A percentile compares a stretch with the other conserved stretches of the same genome.
Evolutionary conservation across 2,113 vertebrate species (phyloP).

Genomic region (Monopterus albus): DNA sequence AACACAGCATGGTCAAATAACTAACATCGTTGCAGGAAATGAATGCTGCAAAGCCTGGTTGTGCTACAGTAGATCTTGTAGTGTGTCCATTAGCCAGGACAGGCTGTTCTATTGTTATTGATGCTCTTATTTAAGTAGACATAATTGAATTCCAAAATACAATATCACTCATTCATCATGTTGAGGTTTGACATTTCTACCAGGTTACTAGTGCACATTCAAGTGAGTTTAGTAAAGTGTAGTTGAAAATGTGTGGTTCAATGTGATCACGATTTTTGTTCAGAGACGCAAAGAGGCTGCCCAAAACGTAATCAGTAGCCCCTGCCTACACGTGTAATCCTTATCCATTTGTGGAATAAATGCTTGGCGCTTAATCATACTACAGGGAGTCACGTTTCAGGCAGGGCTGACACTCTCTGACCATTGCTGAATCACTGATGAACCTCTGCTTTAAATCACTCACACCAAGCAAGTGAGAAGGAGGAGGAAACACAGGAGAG

Average conservation of each 20-base stretch:
- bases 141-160: conserved; percentile 70
- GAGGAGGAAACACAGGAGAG: background rate
- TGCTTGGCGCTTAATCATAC: conserved; percentile 43
- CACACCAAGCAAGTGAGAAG: background rate
- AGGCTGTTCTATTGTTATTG: conserved; percentile 66
- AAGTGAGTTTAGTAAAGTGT: conserved; percentile 42
- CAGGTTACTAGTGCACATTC: conserved; percentile 59
- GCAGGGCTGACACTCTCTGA: conserved; percentile 22
- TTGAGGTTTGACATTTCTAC: conserved; percentile 68
- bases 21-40: conserved; percentile 34
- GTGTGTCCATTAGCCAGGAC: conserved; percentile 55
- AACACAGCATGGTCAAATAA: conserved; percentile 12
- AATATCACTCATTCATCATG: conserved; percentile 72
- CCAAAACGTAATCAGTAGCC: conserved; percentile 4
- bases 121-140: conserved; percentile 66
- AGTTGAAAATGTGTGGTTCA: conserved; percentile 5
- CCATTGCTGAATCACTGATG: conserved; percentile 38
- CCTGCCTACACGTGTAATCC: conserved; percentile 42
- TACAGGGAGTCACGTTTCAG: conserved; percentile 54
- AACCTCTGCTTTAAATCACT: conserved; percentile 24
- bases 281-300: background rate
- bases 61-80: conserved; percentile 28
- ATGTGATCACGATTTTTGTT: conserved; percentile 5
- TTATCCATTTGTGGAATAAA: conserved; percentile 51
- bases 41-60: conserved; percentile 10